A percentile compares a stretch with the other conserved stretches of the same genome.
phyloP scores from a whole-genome alignment of 2,113 vertebrate genomes.

The Ophthalmolycus amberensis region DNA sequence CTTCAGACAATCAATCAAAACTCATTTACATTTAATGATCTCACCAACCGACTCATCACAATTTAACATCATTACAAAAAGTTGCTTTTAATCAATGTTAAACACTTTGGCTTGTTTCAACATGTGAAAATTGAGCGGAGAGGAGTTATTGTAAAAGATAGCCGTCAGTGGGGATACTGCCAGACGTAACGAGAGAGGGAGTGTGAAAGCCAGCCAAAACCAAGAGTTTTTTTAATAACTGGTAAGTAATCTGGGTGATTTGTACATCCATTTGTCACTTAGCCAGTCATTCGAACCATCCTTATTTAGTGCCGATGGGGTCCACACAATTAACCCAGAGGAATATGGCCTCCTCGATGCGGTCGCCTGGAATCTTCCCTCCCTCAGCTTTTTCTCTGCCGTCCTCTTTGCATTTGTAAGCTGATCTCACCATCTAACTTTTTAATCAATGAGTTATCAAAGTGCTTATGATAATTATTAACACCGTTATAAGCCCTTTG shows the following conservation, averaged over 20 bases:
- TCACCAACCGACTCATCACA: constrained; percentile 41
- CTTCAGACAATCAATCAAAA: constrained; percentile 76
- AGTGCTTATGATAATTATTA: constrained; percentile 64
- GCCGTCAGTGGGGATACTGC: constrained; percentile 50
- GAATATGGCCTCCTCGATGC: constrained; percentile 44
- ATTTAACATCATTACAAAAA: constrained; percentile 57
- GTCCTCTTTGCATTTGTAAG: constrained; percentile 48
- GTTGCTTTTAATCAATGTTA: constrained; percentile 64
- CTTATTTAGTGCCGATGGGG: constrained; percentile 79
- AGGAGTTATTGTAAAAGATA: constrained; percentile 56
- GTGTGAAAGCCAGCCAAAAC: constrained; percentile 66
- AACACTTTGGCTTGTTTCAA: constrained; percentile 54
- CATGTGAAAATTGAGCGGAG: constrained; percentile 44
- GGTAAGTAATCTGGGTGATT: constrained; percentile 76
- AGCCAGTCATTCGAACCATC: constrained; percentile 74
- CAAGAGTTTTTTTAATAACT: constrained; percentile 70
- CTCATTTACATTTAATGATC: constrained; percentile 62
- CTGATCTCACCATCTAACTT: constrained; percentile 69
- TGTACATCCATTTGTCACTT: constrained; percentile 77
- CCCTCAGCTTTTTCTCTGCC: constrained; percentile 52
- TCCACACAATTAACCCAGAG: constrained; percentile 78
- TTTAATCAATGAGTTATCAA: constrained; percentile 65
- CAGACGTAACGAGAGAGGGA: constrained; percentile 45
- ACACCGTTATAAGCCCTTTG: constrained; percentile 42
- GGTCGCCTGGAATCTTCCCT: constrained; percentile 52